Conservation (phyloP, 1,140 invertebrate genomes). For the Yoshiicerus persimilis region DNA sequence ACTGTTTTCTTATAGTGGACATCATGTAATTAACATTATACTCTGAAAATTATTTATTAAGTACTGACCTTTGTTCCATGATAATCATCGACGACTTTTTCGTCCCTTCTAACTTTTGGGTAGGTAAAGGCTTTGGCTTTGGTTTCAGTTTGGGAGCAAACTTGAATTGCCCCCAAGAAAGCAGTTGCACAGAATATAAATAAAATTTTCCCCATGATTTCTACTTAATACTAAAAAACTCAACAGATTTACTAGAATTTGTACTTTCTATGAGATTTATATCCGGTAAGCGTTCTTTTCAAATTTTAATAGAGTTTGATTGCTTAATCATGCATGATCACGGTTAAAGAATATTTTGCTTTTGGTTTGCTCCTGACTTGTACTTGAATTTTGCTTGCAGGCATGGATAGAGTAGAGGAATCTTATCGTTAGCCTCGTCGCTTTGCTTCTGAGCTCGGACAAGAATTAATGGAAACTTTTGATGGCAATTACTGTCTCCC, state of each 20-base stretch:
- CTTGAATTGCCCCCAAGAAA: neutral
- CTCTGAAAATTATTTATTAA: no score
- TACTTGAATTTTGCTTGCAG: neutral
- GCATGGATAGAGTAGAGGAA: neutral
- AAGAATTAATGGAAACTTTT: neutral
- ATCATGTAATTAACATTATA: no score
- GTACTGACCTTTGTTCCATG: constrained; percentile 63
- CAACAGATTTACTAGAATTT: no score
- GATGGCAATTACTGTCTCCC: neutral
- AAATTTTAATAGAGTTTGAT: no score
- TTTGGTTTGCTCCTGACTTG: neutral
- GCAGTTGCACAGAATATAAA: neutral
- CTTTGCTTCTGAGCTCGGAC: neutral
- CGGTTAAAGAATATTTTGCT: no score
- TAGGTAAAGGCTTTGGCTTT: neutral
- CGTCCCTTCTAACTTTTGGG: neutral
- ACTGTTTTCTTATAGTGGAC: no score
- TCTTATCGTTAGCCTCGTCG: neutral
- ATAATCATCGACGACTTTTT: constrained; percentile 34
- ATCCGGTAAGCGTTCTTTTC: no score
- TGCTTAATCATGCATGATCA: no score
- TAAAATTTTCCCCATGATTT: neutral
- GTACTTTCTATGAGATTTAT: no score
- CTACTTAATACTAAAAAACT: neutral
- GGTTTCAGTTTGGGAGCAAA: neutral